Percentiles rank a stretch among this genome's conserved stretches.
Conservation (phyloP, 1,140 invertebrate genomes). For the Teleopsis dalmanni region DNA sequence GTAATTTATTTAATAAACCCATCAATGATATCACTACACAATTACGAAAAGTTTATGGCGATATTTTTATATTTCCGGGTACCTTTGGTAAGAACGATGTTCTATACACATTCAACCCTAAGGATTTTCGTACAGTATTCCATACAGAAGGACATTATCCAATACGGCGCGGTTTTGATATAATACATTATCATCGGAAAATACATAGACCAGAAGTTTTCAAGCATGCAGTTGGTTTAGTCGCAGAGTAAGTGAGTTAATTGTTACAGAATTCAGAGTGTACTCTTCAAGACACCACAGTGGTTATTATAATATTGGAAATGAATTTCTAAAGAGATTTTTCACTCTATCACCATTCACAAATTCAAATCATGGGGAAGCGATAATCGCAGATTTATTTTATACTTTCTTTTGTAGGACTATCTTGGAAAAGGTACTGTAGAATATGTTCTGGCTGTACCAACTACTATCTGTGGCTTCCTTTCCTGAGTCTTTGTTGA, state of each 20-base stretch:
- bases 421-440: no score
- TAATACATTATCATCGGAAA: constrained; percentile 27
- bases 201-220: constrained; percentile 25
- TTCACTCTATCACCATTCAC: no score
- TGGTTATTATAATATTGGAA: no score
- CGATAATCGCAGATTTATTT: no score
- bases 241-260: constrained; percentile 12
- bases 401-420: no score
- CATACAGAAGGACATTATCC: constrained; percentile 37
- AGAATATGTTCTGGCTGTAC: no score
- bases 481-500: no score
- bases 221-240: constrained; percentile 23
- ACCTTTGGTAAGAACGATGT: constrained; percentile 20
- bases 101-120: constrained; percentile 23
- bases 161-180: constrained; percentile 22
- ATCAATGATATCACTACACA: constrained; percentile 12
- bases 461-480: no score
- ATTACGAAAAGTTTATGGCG: constrained; percentile 21
- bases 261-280: no score
- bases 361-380: no score
- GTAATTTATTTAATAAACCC: constrained; percentile 17
- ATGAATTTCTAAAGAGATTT: no score
- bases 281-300: no score
- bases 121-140: constrained; percentile 30
- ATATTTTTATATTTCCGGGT: constrained; percentile 22